Evolutionary conservation across 2,888 invertebrate species (phyloP), one percentile per base, ranked within the genome.

Genomic region (Heliconius ismenius): DNA sequence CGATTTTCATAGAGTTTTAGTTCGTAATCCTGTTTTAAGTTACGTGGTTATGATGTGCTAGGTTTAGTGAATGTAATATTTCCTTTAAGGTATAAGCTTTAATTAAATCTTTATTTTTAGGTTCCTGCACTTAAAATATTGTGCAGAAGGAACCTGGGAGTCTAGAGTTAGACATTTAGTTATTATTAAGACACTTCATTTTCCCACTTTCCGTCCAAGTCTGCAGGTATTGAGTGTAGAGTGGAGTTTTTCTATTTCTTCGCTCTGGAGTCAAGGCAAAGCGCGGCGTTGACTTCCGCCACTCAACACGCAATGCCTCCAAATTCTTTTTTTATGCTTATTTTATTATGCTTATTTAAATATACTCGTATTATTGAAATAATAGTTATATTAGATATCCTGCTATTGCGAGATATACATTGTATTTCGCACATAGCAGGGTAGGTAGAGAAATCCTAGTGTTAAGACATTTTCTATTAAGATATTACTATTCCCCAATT

Each of bases 1-100:
- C 32, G 67, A 58, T 32, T 69, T 54, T 69, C 49, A 32, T 70
- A 32, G 58, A n/a, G 32, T 24, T 70, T 70, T 32, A 64, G 54
- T 77, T 70, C 63, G n/a, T 63, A 54, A 49, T 28, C 11, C 76
- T 28, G 4, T 64, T 67, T 67, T 24, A 13, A 67, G 39, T 39
- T 64, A 43, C 67, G 39, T 39, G 43, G 24, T 67, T 43, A 39
- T 39, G 13, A 65, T n/a, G 36, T 24, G 65, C 11, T 24, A 9
- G 32, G 15, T 39, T 67, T 26, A 43, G 67, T 67, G 18, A 67
- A 67, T 43, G 24, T 43, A 43, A 49, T 67, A 24, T 67, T 43
- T 36, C 13, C 21, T 15, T 62, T 62, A 15, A 26, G 2, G 13
- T 62, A 7, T 26, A 58, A 54, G 58, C 10, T 58, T 58, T n/a